phyloP scores from a whole-genome alignment of 1,140 invertebrate genomes.

The Yoshiicerus persimilis region DNA sequence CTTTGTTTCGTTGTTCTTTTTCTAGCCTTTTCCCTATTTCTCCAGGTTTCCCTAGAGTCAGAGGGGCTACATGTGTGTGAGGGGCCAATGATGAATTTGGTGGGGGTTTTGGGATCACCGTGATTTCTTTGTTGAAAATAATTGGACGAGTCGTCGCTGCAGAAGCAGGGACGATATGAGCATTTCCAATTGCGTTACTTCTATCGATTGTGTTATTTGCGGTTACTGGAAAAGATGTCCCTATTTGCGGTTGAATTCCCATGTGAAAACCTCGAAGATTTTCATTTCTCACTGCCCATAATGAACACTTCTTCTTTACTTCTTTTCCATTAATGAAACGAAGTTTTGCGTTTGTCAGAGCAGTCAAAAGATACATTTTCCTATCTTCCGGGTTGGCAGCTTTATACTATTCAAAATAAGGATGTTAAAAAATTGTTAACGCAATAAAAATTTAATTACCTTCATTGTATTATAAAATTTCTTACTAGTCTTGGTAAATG shows the following conservation, averaged over 20 bases:
- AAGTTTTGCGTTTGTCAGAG: slow-evolving; percentile 20
- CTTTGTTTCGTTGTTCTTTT: neutral
- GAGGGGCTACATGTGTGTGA: neutral
- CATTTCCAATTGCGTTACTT: neutral
- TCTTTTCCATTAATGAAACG: slow-evolving; percentile 28
- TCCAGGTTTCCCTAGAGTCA: neutral
- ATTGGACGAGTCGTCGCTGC: neutral
- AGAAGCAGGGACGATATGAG: neutral
- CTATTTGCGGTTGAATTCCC: neutral
- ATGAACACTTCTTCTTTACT: neutral
- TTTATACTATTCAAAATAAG: slow-evolving; percentile 30
- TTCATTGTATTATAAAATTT: neutral
- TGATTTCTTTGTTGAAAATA: neutral
- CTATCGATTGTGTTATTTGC: neutral
- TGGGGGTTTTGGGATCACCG: neutral
- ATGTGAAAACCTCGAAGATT: neutral
- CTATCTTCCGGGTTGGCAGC: slow-evolving; percentile 1
- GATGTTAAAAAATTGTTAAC: neutral
- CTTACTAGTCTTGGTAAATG: slow-evolving; percentile 38
- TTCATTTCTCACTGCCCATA: slow-evolving; percentile 20
- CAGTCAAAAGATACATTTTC: slow-evolving; percentile 10
- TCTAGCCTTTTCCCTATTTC: neutral
- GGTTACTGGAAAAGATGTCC: neutral
- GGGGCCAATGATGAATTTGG: neutral
- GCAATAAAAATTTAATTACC: neutral